Conservation (phyloP, 2,888 invertebrate genomes). For the Lepidochrysops patricia region DNA sequence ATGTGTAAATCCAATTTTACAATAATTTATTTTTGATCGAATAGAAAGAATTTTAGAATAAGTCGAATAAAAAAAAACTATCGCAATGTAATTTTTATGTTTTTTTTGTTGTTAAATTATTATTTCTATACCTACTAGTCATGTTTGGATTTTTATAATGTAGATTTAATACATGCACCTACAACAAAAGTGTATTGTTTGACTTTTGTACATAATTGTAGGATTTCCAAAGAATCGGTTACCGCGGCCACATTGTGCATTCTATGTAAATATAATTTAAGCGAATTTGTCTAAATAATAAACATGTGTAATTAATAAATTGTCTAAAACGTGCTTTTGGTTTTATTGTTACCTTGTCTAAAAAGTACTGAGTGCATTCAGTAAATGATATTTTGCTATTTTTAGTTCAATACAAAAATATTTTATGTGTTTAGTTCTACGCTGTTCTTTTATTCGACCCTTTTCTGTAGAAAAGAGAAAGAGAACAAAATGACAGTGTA, state of each 20-base stretch:
- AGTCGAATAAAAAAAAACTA: background rate
- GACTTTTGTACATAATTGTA: conserved; percentile 23
- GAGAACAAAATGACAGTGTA: too few species aligned
- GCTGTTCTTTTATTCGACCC: too few species aligned
- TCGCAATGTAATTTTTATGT: background rate
- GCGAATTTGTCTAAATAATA: conserved; percentile 57
- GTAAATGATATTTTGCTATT: too few species aligned
- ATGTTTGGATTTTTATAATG: conserved; percentile 22
- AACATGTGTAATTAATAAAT: conserved; percentile 73
- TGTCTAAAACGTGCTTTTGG: conserved; percentile 57
- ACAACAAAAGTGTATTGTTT: conserved; percentile 15
- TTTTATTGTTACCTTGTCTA: conserved; percentile 13
- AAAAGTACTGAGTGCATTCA: too few species aligned
- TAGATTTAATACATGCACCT: conserved; percentile 19
- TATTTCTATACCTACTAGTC: conserved; percentile 36
- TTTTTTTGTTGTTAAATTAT: background rate
- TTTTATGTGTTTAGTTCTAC: too few species aligned
- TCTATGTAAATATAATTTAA: conserved; percentile 65
- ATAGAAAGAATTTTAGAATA: background rate
- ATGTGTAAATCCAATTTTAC: background rate
- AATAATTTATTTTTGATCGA: background rate
- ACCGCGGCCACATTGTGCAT: conserved; percentile 57
- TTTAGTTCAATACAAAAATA: too few species aligned
- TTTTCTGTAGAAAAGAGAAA: too few species aligned
- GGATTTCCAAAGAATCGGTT: conserved; percentile 5